phyloP scores from a whole-genome alignment of 2,888 invertebrate genomes.

The Eubasilissa splendida region DNA sequence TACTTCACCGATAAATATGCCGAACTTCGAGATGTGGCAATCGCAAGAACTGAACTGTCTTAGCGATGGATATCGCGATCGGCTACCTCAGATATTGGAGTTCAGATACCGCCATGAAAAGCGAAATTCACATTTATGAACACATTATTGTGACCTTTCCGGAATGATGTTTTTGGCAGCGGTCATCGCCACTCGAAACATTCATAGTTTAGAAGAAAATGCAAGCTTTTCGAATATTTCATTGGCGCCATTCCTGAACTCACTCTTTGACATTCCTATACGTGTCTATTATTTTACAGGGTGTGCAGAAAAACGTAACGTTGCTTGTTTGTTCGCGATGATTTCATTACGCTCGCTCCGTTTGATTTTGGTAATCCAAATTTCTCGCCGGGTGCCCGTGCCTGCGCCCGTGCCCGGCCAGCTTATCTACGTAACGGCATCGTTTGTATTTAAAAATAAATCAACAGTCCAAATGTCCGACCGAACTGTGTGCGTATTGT shows the following conservation, averaged over 20 bases:
- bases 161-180: not conserved
- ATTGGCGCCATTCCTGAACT: too few species aligned
- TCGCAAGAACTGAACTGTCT: not conserved
- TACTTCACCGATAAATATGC: conserved; percentile 22
- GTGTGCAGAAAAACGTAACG: too few species aligned
- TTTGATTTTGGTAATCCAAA: conserved; percentile 24
- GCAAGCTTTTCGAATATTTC: too few species aligned
- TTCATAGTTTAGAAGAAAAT: conserved; percentile 8
- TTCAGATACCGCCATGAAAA: conserved; percentile 6
- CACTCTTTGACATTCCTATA: too few species aligned
- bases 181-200: conserved; percentile 27
- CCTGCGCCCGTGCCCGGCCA: too few species aligned
- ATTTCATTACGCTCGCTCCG: conserved; percentile 15
- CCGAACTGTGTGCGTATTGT: conserved; percentile 38
- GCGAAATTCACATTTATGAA: conserved; percentile 11
- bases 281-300: too few species aligned
- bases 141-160: not conserved
- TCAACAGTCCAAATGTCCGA: conserved; percentile 43
- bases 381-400: not conserved
- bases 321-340: not conserved
- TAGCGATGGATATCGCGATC: not conserved
- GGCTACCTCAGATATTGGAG: conserved; percentile 1
- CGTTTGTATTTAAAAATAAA: conserved; percentile 32
- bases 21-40: conserved; percentile 22
- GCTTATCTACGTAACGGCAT: conserved; percentile 4